Percentiles rank a stretch among this genome's conserved stretches.
Evolutionary conservation across 1,140 invertebrate species (phyloP).

Genomic region (Aphelenchoides avenae): DNA sequence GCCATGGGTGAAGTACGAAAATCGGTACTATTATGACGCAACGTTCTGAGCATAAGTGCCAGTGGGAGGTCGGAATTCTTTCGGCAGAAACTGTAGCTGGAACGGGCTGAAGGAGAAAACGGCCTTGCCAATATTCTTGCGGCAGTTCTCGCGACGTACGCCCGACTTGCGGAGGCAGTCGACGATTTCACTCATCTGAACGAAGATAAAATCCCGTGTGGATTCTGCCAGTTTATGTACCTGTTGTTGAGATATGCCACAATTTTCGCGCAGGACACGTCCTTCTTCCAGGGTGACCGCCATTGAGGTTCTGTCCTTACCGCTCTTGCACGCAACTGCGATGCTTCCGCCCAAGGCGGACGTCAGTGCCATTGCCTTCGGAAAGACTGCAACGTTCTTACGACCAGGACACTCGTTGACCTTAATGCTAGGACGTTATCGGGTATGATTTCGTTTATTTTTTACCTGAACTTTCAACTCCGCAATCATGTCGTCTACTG

Average conservation of each 20-base stretch:
- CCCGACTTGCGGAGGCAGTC: slow-evolving; percentile 47
- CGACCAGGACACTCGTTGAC: slow-evolving; percentile 47
- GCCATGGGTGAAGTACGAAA: too few species aligned
- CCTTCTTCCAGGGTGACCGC: slow-evolving; percentile 56
- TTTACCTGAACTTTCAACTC: slow-evolving; percentile 4
- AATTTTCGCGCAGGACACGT: slow-evolving; percentile 45
- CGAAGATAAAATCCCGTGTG: slow-evolving; percentile 1
- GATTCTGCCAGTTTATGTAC: slow-evolving; percentile 12
- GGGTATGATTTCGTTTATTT: not conserved
- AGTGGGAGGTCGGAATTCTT: slow-evolving; percentile 50
- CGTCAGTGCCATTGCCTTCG: slow-evolving; percentile 45
- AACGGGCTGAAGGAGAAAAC: slow-evolving; percentile 56
- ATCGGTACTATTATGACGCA: slow-evolving; percentile 7
- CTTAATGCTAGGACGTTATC: slow-evolving; percentile 17
- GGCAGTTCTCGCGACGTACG: slow-evolving; percentile 55
- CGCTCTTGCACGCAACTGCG: slow-evolving; percentile 50
- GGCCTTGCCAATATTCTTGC: slow-evolving; percentile 56
- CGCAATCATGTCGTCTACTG: not conserved
- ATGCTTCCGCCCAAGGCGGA: slow-evolving; percentile 33
- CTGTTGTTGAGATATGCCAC: slow-evolving; percentile 49
- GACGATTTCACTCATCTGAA: slow-evolving; percentile 47
- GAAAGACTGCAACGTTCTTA: slow-evolving; percentile 51
- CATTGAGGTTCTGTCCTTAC: slow-evolving; percentile 57
- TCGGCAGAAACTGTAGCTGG: slow-evolving; percentile 57
- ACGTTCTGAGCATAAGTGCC: slow-evolving; percentile 38